These are phyloP conservation scores for Orussus abietinus DNA, from an alignment of 1,140 invertebrate species.

Conservation along the genomic window DNA sequence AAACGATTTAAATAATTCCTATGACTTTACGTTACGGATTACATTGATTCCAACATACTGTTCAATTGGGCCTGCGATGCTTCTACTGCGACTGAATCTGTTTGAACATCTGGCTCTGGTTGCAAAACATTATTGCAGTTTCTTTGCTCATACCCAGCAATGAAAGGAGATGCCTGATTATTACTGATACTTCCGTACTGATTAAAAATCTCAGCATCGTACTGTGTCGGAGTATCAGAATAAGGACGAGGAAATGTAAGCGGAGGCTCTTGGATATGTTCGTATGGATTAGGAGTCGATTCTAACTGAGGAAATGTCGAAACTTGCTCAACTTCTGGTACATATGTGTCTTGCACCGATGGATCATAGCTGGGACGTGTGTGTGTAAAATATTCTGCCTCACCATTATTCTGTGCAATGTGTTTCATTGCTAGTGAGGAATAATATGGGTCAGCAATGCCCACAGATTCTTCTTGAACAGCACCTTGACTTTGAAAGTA, in stretches of 20 bases:
- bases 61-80: neutral
- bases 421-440: too few relatives aligned
- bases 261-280: slow-evolving; percentile 1
- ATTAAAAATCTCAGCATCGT: slow-evolving; percentile 6
- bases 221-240: slow-evolving; percentile 2
- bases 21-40: too few relatives aligned
- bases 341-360: slow-evolving; percentile 13
- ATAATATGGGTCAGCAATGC: too few relatives aligned
- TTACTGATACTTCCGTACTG: slow-evolving; percentile 5
- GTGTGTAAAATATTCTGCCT: neutral
- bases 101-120: neutral
- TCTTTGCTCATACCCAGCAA: neutral
- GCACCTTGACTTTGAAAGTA: too few relatives aligned
- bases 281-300: neutral
- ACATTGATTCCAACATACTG: too few relatives aligned
- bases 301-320: neutral
- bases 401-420: too few relatives aligned
- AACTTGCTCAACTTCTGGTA: slow-evolving; percentile 7
- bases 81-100: neutral
- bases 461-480: too few relatives aligned
- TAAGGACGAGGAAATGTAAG: neutral
- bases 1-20: too few relatives aligned
- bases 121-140: neutral
- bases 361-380: slow-evolving; percentile 6
- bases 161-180: neutral